Evolutionary conservation across 2,113 vertebrate species (phyloP).

Genomic region (Chlamydotis undulata): DNA sequence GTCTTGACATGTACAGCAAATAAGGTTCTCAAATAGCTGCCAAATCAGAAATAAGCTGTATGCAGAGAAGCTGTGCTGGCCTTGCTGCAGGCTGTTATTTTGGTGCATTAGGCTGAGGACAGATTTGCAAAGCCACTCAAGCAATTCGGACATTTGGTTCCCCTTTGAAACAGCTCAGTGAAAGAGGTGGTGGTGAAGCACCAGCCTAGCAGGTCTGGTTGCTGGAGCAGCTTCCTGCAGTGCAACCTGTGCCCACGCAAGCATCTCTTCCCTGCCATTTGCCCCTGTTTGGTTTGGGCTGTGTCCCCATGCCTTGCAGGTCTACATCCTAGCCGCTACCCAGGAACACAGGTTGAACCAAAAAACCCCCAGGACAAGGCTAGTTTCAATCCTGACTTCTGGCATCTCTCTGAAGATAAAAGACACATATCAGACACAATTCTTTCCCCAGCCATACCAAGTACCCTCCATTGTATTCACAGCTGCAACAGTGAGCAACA

Average conservation of each 20-base stretch:
- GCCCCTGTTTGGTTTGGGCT: background rate
- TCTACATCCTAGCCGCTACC: background rate
- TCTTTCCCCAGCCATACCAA: background rate
- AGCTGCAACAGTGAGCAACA: background rate
- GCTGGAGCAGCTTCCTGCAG: background rate
- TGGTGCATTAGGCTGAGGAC: constrained; percentile 4
- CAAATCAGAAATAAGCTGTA: constrained; percentile 15
- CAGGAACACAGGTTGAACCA: background rate
- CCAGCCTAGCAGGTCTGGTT: background rate
- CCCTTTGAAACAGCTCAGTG: background rate
- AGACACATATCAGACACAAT: background rate
- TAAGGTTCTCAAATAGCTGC: constrained; percentile 22
- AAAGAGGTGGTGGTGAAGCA: background rate
- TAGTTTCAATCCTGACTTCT: background rate
- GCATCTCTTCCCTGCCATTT: background rate
- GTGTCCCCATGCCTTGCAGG: background rate
- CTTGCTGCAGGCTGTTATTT: constrained; percentile 22
- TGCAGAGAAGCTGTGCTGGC: constrained; percentile 4
- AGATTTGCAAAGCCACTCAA: background rate
- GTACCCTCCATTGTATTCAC: background rate
- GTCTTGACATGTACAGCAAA: constrained; percentile 23
- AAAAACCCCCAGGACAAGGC: rapidly evolving
- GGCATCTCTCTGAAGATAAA: background rate
- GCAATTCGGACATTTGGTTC: background rate
- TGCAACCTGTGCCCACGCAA: background rate